A percentile compares a stretch with the other conserved stretches of the same genome.
phyloP scores from a whole-genome alignment of 2,888 invertebrate genomes.

The Agonopterix arenella region DNA sequence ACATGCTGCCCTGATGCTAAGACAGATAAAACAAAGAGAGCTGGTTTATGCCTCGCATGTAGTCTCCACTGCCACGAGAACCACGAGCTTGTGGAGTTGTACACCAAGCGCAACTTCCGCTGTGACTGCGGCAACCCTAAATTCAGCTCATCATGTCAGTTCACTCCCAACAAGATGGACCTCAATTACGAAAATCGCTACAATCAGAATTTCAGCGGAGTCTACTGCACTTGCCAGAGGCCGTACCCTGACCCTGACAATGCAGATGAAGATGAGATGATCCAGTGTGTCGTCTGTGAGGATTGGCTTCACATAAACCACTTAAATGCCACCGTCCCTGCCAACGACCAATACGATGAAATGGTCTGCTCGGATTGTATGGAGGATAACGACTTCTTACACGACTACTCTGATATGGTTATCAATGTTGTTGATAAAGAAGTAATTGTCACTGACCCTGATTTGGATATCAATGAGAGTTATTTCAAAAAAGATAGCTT shows the following conservation, averaged over 20 bases:
- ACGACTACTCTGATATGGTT: constrained; percentile 79
- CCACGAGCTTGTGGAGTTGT: constrained; percentile 96
- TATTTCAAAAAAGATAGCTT: constrained; percentile 10
- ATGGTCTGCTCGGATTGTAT: constrained; percentile 90
- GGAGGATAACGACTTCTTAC: constrained; percentile 84
- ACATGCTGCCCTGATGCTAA: constrained; percentile 88
- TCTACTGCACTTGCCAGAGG: constrained; percentile 93
- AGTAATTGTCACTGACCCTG: constrained; percentile 18
- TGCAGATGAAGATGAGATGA: constrained; percentile 91
- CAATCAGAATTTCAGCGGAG: constrained; percentile 95
- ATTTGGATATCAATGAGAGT: constrained; percentile 12
- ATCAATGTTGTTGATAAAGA: constrained; percentile 43
- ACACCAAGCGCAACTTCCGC: constrained; percentile 96
- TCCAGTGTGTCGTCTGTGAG: constrained; percentile 97
- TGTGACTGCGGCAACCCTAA: constrained; percentile 96
- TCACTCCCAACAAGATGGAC: constrained; percentile 79
- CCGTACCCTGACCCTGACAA: constrained; percentile 97
- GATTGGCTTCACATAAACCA: constrained; percentile 97
- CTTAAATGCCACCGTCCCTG: constrained; percentile 77
- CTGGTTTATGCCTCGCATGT: constrained; percentile 96
- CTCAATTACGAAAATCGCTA: constrained; percentile 86
- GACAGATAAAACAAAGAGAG: constrained; percentile 76
- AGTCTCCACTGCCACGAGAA: constrained; percentile 96
- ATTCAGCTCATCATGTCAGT: constrained; percentile 83
- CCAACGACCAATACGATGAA: constrained; percentile 82